Base-by-base conservation (phyloP, 2,888 invertebrate genomes). In the Azorinus chamasolen region DNA sequence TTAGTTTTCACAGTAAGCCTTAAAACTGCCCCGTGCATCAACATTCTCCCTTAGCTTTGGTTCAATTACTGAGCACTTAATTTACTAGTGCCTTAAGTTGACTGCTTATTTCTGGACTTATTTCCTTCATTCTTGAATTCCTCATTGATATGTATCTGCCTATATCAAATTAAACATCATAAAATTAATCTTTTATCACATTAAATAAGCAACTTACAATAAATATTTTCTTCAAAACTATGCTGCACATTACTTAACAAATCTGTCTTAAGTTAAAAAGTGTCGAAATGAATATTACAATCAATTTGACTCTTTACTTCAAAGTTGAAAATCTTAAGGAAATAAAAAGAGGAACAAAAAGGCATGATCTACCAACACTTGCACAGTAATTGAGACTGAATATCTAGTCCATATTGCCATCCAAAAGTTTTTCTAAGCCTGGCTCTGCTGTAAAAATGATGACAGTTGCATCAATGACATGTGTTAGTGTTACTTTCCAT, bases 11-110 rank as follows among this genome's bases (percentile, higher is more conserved):
- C 20, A 45, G 45, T 16, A 45, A 18, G n/a, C n/a, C 45, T 45
- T 45, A 45, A 45, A 16, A 8, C 45, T 45, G 45, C n/a, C 45
- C 45, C 20, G 45, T 45, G 45, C 45, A 45, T 45, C 45, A 18
- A 18, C 48, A 62, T 32, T 68, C 77, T 63, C 68, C 59, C 50
- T 71, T 76, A 76, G 71, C 62, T 66, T 72, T 72, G 77, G 64
- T 71, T 77, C 77, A 53, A 25, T 62, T 62, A 62, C 25, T 48
- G 76, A 76, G 77, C 71, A 77, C 77, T 77, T 65, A 77, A 62
- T 71, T 66, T 62, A 71, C 48, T 58, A 59, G 61, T 65, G 71
- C 61, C 41, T 73, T 59, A 53, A 27, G 25, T 27, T 63, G 53
- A 27, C 68, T 57, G 62, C 61, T 57, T 59, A 57, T 63, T 68